phyloP scores from a whole-genome alignment of 2,797 vertebrate species.

The Clamator glandarius region DNA sequence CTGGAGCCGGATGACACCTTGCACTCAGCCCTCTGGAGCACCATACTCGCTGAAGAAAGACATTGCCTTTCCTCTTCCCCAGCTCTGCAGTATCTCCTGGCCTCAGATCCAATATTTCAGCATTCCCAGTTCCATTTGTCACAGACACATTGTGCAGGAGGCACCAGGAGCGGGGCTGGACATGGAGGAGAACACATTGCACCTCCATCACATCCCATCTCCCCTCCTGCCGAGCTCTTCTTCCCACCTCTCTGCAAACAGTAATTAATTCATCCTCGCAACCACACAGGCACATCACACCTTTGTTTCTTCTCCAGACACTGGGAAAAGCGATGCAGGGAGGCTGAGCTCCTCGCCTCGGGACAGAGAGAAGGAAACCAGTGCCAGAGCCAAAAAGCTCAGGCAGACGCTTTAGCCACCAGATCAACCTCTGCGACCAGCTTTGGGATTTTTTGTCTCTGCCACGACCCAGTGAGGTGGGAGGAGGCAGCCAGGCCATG shows the following conservation, averaged over 20 bases:
- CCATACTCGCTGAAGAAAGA: background rate
- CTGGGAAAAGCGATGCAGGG: background rate
- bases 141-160: rapidly evolving
- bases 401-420: background rate
- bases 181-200: rapidly evolving
- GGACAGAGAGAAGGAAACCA: background rate
- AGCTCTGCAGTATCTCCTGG: background rate
- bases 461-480: background rate
- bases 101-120: rapidly evolving
- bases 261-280: background rate
- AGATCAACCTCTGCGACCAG: background rate
- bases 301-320: background rate
- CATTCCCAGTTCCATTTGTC: rapidly evolving
- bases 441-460: background rate
- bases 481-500: background rate
- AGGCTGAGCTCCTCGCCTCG: background rate
- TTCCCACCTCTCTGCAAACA: background rate
- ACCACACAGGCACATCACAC: background rate
- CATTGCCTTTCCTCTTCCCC: background rate
- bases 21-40: background rate
- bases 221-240: background rate
- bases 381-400: background rate
- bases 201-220: background rate
- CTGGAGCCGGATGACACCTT: background rate
- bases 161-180: background rate